Base-by-base conservation (phyloP, 2,113 vertebrate genomes). In the Onychorhynchus coronatus region DNA sequence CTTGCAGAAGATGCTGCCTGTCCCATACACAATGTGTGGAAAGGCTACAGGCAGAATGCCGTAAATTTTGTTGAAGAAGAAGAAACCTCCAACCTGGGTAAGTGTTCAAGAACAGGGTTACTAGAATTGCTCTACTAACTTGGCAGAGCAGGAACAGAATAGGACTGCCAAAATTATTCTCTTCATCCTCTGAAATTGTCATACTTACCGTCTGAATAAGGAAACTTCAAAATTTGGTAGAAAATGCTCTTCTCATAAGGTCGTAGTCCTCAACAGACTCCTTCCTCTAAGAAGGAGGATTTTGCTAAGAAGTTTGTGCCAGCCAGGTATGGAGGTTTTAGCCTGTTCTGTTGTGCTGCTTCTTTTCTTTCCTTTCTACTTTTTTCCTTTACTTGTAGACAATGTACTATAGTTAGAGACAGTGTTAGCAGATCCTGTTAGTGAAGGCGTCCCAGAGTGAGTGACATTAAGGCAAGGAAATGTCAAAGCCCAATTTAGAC, bases 401-500 rank as follows among this genome's bases (percentile, higher is more conserved):
- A 31, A 17, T 79, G 55, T 35, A 19, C 55, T 89, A 21, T 37
- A 52, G 65, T 53, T 95, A 66, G 78, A 84, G 63, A 47, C 17
- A 47, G 42, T 24, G 41, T 74, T 89, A 94, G 62, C 44, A 65
- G 63, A 47, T 50, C 25, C 72, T 88, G 52, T 56, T 86, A 88
- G 37, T 5, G n/a, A 70, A 76, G 65, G 24, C 58, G 88, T 94
- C 58, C 85, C 73, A 21, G 62, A 72, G 67, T 42, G 56, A 73
- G 58, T 84, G 78, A 53, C 30, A 79, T 83, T 95, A 73, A 71
- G 84, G 65, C 58, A 78, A 79, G 53, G 42, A 96, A 96, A 94
- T 95, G 89, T 93, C 92, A 95, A 56, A 93, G 65, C 85, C 89
- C 44, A 14, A 70, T 86, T 95, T 95, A 97, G 95, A 33, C 73